Percentiles rank a stretch among this genome's conserved stretches.
These are phyloP conservation scores for Chlorospingus flavigularis DNA, from an alignment of 2,797 vertebrate species.

Conservation along the genomic window DNA sequence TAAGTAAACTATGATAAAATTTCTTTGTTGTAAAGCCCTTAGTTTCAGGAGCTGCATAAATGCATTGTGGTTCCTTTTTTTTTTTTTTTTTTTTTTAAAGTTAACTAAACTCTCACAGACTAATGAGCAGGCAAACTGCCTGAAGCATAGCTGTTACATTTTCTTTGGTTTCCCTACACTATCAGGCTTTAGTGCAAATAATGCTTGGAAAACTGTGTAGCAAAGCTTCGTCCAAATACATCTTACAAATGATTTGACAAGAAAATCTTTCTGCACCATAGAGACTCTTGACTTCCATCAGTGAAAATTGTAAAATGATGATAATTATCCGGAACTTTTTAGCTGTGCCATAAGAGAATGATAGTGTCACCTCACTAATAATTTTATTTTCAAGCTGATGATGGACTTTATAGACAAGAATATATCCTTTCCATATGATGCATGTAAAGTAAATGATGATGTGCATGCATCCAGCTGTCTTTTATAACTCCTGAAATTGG, in stretches of 20 bases:
- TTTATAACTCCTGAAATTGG: background rate
- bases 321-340: constrained; percentile 29
- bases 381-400: constrained; percentile 27
- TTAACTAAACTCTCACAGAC: background rate
- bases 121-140: background rate
- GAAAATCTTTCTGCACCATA: background rate
- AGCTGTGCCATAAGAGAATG: background rate
- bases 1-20: background rate
- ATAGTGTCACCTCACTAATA: background rate
- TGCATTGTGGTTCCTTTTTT: background rate
- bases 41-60: background rate
- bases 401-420: background rate
- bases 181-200: constrained; percentile 17
- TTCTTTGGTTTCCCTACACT: constrained; percentile 7
- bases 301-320: constrained; percentile 6
- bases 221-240: background rate
- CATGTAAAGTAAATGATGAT: background rate
- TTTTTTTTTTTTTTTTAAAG: background rate
- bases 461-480: background rate
- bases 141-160: background rate
- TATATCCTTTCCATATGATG: background rate
- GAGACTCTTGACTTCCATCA: constrained; percentile 20
- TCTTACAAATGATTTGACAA: constrained; percentile 8
- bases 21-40: background rate
- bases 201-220: background rate